Evolutionary conservation across 2,888 invertebrate genomes (phyloP).

Genomic region (Tetheella fluctuosa): DNA sequence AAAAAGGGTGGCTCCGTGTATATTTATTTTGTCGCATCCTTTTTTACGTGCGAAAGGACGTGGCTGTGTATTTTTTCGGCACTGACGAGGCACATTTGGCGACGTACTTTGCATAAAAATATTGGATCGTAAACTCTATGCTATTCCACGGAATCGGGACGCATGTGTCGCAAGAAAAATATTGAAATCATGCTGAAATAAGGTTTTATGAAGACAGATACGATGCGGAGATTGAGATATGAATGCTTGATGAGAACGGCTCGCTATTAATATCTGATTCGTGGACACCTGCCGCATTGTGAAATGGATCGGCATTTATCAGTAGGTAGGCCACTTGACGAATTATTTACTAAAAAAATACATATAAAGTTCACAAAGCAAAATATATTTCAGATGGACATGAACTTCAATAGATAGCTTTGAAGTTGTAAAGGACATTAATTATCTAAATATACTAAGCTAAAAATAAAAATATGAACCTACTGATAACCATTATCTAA

Average conservation of each 20-base stretch:
- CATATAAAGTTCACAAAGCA: background rate
- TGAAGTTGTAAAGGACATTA: too few species aligned
- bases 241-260: slow-evolving; percentile 51
- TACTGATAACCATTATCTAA: too few species aligned
- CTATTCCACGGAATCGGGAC: slow-evolving; percentile 66
- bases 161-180: slow-evolving; percentile 73
- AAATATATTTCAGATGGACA: too few species aligned
- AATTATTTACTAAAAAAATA: background rate
- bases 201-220: slow-evolving; percentile 68
- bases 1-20: slow-evolving; percentile 82
- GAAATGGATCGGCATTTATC: background rate
- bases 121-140: slow-evolving; percentile 78
- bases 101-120: slow-evolving; percentile 83
- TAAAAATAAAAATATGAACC: too few species aligned
- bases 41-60: slow-evolving; percentile 82
- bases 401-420: too few species aligned
- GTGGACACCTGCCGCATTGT: slow-evolving; percentile 47
- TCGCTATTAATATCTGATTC: slow-evolving; percentile 51
- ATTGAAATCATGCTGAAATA: slow-evolving; percentile 69
- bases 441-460: too few species aligned
- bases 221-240: slow-evolving; percentile 64
- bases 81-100: slow-evolving; percentile 79
- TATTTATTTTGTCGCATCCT: slow-evolving; percentile 84
- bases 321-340: background rate
- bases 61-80: slow-evolving; percentile 75